Percentiles rank a stretch among this genome's conserved stretches.
These are phyloP conservation scores for rat (Rattus norvegicus) DNA, from an alignment of 2,113 vertebrate genomes.

Conservation along the genomic window GRCr8 NC_086021.1:176812501-176813000, in stretches of 20 bases:
- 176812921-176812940: background rate
- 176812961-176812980: background rate
- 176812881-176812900: background rate
- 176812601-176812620: background rate
- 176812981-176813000: background rate
- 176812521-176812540: background rate
- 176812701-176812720: background rate
- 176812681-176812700: background rate
- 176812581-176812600: too few species aligned
- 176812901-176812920: too few species aligned
- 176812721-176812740: accelerated
- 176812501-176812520: too few species aligned
- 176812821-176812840: too few species aligned
- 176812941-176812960: background rate
- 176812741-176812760: background rate
- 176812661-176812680: background rate
- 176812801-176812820: too few species aligned
- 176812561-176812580: background rate
- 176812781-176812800: too few species aligned
- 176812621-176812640: background rate
- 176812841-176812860: background rate
- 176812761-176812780: background rate
- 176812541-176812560: background rate
- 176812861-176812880: background rate
- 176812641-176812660: background rate